Percentiles rank a stretch among this genome's conserved stretches.
These are phyloP conservation scores for Rhingia rostrata DNA, from an alignment of 2,888 invertebrate species.

Conservation along the genomic window DNA sequence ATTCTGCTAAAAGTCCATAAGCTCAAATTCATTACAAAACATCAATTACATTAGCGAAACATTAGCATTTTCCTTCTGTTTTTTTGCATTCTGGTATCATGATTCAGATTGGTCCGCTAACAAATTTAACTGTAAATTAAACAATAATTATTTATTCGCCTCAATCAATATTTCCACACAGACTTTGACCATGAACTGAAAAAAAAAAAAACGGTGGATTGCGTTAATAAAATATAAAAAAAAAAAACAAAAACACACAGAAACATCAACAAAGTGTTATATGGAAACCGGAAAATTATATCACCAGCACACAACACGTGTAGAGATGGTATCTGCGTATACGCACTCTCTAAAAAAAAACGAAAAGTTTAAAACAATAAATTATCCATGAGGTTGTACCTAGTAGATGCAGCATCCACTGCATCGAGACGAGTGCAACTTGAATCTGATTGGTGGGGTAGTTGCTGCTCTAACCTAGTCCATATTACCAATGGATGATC, in stretches of 20 bases:
- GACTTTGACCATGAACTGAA: constrained; percentile 65
- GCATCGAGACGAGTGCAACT: constrained; percentile 29
- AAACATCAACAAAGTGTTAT: constrained; percentile 40
- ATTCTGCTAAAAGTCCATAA: background rate
- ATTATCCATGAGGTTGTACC: background rate
- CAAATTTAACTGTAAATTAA: constrained; percentile 36
- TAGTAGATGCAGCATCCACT: background rate
- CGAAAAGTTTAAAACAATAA: background rate
- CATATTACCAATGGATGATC: too few relatives aligned
- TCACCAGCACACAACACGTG: constrained; percentile 43
- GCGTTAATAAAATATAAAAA: constrained; percentile 35
- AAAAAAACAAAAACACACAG: constrained; percentile 14
- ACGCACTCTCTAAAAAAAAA: constrained; percentile 31
- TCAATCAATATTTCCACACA: constrained; percentile 54
- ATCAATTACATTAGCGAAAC: constrained; percentile 4
- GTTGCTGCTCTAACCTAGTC: too few relatives aligned
- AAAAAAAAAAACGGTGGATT: constrained; percentile 47
- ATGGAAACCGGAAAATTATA: constrained; percentile 65
- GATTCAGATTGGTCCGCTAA: constrained; percentile 1
- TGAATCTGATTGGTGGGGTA: background rate
- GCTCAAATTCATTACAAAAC: background rate
- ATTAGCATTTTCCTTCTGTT: background rate
- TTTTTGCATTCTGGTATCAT: constrained; percentile 19
- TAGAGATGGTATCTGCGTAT: constrained; percentile 16
- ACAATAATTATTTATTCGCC: constrained; percentile 56